Evolutionary conservation across 1,140 invertebrate genomes (phyloP).

Genomic region (Calycopis cecrops): DNA sequence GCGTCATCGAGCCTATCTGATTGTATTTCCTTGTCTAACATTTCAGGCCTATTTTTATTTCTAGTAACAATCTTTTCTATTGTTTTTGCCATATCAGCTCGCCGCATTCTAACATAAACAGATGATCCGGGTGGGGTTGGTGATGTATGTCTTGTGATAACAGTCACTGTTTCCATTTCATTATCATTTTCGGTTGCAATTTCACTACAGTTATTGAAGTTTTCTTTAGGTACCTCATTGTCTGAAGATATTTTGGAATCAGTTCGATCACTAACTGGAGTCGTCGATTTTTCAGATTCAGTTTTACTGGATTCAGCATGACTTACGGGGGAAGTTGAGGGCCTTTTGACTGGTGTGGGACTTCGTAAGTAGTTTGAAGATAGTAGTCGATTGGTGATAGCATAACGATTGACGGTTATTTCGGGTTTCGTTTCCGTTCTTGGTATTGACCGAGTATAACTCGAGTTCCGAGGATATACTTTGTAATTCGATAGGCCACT

Average conservation of each 20-base stretch:
- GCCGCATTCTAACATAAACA: slow-evolving; percentile 78
- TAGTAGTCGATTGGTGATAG: slow-evolving; percentile 57
- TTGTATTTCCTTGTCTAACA: slow-evolving; percentile 80
- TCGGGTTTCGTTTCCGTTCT: slow-evolving; percentile 56
- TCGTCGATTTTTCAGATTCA: slow-evolving; percentile 37
- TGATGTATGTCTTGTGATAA: slow-evolving; percentile 84
- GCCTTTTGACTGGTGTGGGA: slow-evolving; percentile 46
- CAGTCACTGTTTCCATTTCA: slow-evolving; percentile 72
- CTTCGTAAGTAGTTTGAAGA: slow-evolving; percentile 55
- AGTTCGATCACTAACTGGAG: slow-evolving; percentile 27
- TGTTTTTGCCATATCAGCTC: slow-evolving; percentile 82
- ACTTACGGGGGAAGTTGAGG: slow-evolving; percentile 47
- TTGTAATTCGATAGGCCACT: slow-evolving; percentile 66
- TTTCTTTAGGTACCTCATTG: slow-evolving; percentile 35
- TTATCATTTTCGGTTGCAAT: slow-evolving; percentile 26
- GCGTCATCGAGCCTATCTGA: slow-evolving; percentile 80
- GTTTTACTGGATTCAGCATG: slow-evolving; percentile 37
- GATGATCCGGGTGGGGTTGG: slow-evolving; percentile 83
- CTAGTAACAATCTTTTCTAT: slow-evolving; percentile 80
- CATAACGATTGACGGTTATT: slow-evolving; percentile 54
- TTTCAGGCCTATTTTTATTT: slow-evolving; percentile 73
- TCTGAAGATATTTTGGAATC: slow-evolving; percentile 25
- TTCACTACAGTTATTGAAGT: slow-evolving; percentile 15
- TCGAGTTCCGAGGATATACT: slow-evolving; percentile 60
- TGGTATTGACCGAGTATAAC: slow-evolving; percentile 51